phyloP scores from a whole-genome alignment of 1,140 invertebrate species.

The Trichonephila inaurata region DNA sequence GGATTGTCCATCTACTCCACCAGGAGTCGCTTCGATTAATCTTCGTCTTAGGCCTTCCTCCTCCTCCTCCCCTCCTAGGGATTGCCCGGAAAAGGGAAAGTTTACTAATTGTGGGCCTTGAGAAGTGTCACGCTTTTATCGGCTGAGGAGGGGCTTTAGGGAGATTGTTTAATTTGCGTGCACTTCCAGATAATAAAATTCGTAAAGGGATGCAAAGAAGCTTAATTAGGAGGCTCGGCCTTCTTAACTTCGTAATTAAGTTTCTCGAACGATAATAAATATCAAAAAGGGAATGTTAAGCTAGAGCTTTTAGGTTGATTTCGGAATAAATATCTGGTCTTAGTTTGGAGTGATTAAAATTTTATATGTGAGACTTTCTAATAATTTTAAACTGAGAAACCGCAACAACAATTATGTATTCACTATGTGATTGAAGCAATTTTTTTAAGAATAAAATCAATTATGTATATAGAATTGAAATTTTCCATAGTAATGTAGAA shows the following conservation, averaged over 20 bases:
- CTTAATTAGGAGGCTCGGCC: neutral
- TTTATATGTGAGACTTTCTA: no score
- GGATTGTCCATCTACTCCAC: constrained; percentile 12
- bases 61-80: neutral
- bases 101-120: constrained; percentile 57
- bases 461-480: no score
- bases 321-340: neutral
- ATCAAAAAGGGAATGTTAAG: neutral
- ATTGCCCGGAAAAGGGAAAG: constrained; percentile 42
- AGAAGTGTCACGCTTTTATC: constrained; percentile 19
- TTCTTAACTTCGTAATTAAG: constrained; percentile 1
- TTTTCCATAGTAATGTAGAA: no score
- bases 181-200: constrained; percentile 12
- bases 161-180: constrained; percentile 1
- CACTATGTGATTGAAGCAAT: no score
- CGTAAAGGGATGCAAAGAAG: neutral
- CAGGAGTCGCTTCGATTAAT: constrained; percentile 57
- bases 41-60: constrained; percentile 12
- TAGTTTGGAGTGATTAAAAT: no score
- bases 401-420: neutral
- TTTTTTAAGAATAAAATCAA: no score
- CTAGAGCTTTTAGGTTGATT: neutral
- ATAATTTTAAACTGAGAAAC: no score
- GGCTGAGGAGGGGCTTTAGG: neutral
- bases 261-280: constrained; percentile 24